Evolutionary conservation across 2,888 invertebrate species (phyloP).

Genomic region (Drosophila borealis): DNA sequence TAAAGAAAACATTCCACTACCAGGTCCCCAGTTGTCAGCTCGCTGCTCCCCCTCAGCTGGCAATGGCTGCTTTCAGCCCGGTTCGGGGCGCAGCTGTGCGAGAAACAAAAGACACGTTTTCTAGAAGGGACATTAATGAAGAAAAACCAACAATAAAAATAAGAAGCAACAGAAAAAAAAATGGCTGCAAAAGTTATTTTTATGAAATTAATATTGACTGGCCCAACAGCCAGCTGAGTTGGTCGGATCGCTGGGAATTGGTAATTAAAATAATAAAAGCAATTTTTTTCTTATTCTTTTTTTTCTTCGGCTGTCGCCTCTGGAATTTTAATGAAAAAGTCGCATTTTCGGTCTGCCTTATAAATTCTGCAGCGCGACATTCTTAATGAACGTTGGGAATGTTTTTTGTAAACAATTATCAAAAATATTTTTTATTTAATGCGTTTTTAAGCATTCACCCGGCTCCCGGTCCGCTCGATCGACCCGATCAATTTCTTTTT

Average conservation of each 20-base stretch:
- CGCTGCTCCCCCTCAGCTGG: neutral
- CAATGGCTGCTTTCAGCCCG: conserved; percentile 15
- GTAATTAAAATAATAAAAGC: conserved; percentile 82
- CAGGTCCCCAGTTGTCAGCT: conserved; percentile 31
- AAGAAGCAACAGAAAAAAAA: conserved; percentile 21
- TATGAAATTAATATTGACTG: conserved; percentile 79
- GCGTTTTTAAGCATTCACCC: conserved; percentile 65
- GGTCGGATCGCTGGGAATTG: conserved; percentile 63
- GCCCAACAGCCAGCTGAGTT: conserved; percentile 65
- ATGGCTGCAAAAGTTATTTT: conserved; percentile 66
- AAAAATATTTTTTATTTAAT: conserved; percentile 56
- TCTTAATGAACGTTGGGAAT: conserved; percentile 54
- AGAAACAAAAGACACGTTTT: conserved; percentile 76
- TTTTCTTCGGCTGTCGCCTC: conserved; percentile 31
- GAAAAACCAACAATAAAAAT: conserved; percentile 42
- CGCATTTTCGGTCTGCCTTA: conserved; percentile 49
- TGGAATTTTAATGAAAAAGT: conserved; percentile 78
- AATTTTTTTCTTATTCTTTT: conserved; percentile 44
- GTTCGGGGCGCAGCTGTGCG: conserved; percentile 48
- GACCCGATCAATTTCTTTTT: conserved; percentile 55
- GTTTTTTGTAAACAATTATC: conserved; percentile 72
- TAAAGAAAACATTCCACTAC: conserved; percentile 51
- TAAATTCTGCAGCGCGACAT: conserved; percentile 66
- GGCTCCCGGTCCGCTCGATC: neutral
- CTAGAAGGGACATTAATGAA: conserved; percentile 61